Evolutionary conservation across 2,113 vertebrate species (phyloP).

Genomic region (Columba janthina): DNA sequence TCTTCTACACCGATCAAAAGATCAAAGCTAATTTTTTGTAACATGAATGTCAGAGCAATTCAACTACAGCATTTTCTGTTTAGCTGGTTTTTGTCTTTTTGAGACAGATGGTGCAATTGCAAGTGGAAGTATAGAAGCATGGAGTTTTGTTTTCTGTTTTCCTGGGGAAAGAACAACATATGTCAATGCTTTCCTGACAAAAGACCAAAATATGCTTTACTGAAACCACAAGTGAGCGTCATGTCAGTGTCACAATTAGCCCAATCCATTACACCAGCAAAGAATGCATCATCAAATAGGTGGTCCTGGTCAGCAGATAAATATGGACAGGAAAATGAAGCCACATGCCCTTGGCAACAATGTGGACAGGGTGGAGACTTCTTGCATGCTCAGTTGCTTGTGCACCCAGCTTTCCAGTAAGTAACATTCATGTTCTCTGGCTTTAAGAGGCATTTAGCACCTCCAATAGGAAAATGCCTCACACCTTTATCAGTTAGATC

Average conservation of each 20-base stretch:
- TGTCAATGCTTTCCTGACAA: background rate
- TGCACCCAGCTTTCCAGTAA: background rate
- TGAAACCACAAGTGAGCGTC: background rate
- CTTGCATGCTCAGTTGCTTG: background rate
- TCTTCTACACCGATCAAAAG: background rate
- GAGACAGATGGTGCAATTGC: background rate
- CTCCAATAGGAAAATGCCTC: background rate
- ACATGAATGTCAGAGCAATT: background rate
- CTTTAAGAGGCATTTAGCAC: background rate
- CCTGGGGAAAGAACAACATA: background rate
- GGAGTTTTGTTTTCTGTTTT: background rate
- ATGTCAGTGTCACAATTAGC: background rate
- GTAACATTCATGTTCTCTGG: background rate
- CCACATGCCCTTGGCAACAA: background rate
- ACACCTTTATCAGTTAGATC: background rate
- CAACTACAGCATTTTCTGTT: background rate
- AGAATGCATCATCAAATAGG: background rate
- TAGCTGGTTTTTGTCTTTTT: background rate
- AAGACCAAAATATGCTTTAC: background rate
- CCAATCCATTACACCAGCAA: background rate
- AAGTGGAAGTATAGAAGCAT: background rate
- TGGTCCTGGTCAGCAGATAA: background rate
- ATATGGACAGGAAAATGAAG: background rate
- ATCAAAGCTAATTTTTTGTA: background rate
- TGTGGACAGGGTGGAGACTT: background rate